Base-by-base conservation (phyloP, 1,140 invertebrate genomes). In the Saccostrea cuccullata region DNA sequence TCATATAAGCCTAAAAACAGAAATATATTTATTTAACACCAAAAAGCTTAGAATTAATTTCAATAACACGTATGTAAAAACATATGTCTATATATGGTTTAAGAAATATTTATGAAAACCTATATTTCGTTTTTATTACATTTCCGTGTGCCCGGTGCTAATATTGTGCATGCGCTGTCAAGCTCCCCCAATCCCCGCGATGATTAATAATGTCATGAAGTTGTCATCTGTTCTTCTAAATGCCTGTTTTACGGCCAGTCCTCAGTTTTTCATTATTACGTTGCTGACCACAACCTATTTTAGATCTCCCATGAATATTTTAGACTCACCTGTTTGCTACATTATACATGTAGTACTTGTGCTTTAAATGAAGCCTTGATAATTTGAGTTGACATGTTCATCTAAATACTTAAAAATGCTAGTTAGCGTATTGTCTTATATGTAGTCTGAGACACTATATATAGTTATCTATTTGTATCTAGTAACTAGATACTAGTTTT, bases 121-220 rank as follows among this genome's bases (percentile, higher is more conserved):
- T 9, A 30, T 17, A n/a, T 30, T 30, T 77, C 26, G 23, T 23
- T 77, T 77, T 77, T 77, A 77, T 77, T 26, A 26, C 70, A 26
- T 36, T 77, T 77, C 70, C 70, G 70, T 77, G 70, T 77, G 26
- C 15, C 11, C 15, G 30, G 70, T 17, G 9, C 26, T 30, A 77
- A 77, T 30, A 26, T 30, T 77, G 11, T 36, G 26, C 70, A 77
- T 77, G 70, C 70, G 70, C 70, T 77, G 70, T 77, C 70, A 77
- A 30, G 70, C 13, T 23, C 60, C 11, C 70, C 23, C 70, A 12
- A 26, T 77, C 26, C 70, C 30, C 17, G 12, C 23, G 26, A 77
- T 77, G 70, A 77, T 77, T 77, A 36, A 77, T 77, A 77, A 36
- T 30, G 70, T 77, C 70, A 77, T 77, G 70, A 77, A 77, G 13